Evolutionary conservation across 2,113 vertebrate species (phyloP), one percentile per base, ranked within the genome.

Genomic region (Pachypanchax playfairii): DNA sequence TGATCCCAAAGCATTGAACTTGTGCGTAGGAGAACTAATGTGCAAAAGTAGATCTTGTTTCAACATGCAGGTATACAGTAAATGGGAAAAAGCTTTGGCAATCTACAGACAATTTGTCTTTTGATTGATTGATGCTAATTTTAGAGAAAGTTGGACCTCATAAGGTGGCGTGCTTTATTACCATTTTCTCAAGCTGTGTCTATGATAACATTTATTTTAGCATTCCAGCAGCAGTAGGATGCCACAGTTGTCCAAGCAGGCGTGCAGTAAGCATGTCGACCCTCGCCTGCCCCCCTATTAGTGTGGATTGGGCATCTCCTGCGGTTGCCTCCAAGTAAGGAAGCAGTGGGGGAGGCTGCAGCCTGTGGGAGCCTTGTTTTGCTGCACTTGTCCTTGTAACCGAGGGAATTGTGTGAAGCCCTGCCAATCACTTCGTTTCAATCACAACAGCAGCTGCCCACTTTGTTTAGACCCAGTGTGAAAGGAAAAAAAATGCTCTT

Each of bases 1-100:
- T 87, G 88, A 91, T 93, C 90, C 85, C 85, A 86, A 88, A 84
- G 87, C 77, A 83, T 53, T 87, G 79, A 84, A 75, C 67, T 46
- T 60, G 79, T 74, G 75, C 72, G 70, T 51, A 59, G 50, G 52
- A 54, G 65, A 70, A 67, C 72, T 64, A 46, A 52, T 74, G 65
- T 4, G n/a, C 52, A 57, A 51, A 77, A 71, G 73, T 78, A 58
- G 53, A 62, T 70, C 46, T 33, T 49, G 54, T 54, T 89, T 65
- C 71, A 56, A 44, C 64, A 53, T 31, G 56, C 64, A 84, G 75
- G 54, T 76, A 39, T 60, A 21, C 28, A 24, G 29, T 43, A 18
- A 50, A 39, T 20, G 56, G 59, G 28, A 69, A 62, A 26, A 58
- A 42, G 20, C 39, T 53, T 62, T 18, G 60, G 42, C 77, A 28